A percentile compares a stretch with the other conserved stretches of the same genome.
Evolutionary conservation across 2,888 invertebrate genomes (phyloP).

Genomic region (Meghimatium bilineatum): DNA sequence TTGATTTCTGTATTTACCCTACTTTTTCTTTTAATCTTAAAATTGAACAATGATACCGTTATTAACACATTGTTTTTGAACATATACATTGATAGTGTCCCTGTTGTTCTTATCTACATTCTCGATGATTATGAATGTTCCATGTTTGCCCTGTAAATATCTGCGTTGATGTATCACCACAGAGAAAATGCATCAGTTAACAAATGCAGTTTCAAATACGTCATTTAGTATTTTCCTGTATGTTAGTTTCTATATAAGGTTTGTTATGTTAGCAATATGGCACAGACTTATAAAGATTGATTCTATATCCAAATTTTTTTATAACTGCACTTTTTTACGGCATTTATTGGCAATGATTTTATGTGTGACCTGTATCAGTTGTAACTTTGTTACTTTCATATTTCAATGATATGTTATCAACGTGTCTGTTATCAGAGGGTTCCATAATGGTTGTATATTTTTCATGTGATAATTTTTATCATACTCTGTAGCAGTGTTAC

Average conservation of each 20-base stretch:
- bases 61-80: not conserved
- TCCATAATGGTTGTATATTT: constrained; percentile 19
- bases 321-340: not conserved
- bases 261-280: not conserved
- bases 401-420: not conserved
- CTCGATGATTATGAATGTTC: not conserved
- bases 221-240: not conserved
- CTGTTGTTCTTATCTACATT: not conserved
- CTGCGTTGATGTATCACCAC: not conserved
- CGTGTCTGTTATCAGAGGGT: constrained; percentile 1
- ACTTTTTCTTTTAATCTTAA: not conserved
- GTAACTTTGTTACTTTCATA: not conserved
- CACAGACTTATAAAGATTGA: not conserved
- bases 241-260: not conserved
- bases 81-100: not conserved
- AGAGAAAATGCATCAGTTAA: not conserved
- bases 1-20: not conserved
- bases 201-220: not conserved
- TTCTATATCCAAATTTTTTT: not conserved
- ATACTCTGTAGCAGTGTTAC: not conserved
- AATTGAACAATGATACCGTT: not conserved
- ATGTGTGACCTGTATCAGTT: not conserved
- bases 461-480: not conserved
- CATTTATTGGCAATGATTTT: not conserved
- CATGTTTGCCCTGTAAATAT: not conserved